Evolutionary conservation across 2,888 invertebrate species (phyloP), one percentile per base, ranked within the genome.

Genomic region (Apamea crenata): DNA sequence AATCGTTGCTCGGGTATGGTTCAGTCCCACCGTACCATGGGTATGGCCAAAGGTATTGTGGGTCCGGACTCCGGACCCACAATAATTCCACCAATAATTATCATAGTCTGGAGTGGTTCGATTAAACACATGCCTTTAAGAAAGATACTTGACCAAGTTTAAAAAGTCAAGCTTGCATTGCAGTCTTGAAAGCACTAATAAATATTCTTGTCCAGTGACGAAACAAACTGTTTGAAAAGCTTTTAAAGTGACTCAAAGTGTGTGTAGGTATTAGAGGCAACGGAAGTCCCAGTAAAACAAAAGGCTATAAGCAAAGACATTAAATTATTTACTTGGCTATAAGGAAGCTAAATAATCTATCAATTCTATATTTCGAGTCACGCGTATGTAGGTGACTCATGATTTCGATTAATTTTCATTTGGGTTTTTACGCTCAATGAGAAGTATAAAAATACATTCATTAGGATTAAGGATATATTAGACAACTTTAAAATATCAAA

Each of bases 221-320:
- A 36, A 47, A 25, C 0, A 36, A 40, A 21, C 44, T 40, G 16
- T 59, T 21, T 16, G 8, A 74, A 74, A 56, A 59, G 29, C 66
- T 66, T 74, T 74, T 21, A 66, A 66, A 82, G 44, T 61, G 50
- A 67, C 66, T 80, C n/a, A 67, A 82, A 68, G 36, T 12, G 12
- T 16, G 8, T 65, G 18, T 53, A 36, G 18, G 50, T 77, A 21
- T 53, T 12, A 47, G 44, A 44, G 1, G 40, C 18, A 50, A 50
- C 63, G 53, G 79, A 81, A 84, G 29, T 70, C 36, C 44, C 25
- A 78, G 44, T 16, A 53, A 67, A 81, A 81, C 80, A 81, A 78
- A 61, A 78, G 70, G 36, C 40, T 1, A 18, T 83, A 70, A 53
- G 59, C n/a, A n/a, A n/a, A n/a, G n/a, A n/a, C n/a, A n/a, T n/a